Evolutionary conservation across 2,888 invertebrate species (phyloP), one percentile per base, ranked within the genome.

Genomic region (Abrostola tripartita): DNA sequence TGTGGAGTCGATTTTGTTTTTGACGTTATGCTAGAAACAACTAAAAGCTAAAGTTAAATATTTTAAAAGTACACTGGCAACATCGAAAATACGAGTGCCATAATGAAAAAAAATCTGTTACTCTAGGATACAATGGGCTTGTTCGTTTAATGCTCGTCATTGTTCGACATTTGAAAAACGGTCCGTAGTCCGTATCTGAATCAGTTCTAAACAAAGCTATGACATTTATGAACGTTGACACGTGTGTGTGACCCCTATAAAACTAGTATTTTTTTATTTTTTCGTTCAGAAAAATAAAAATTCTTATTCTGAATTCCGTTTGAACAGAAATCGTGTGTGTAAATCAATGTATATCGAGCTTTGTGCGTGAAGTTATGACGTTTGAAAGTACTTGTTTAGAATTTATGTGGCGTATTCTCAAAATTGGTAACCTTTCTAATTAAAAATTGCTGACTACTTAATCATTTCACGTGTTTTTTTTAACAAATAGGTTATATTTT

Each of bases 151-250:
- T 71, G 82, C 81, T 72, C 75, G 81, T 85, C 86, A 90, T 90
- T 92, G 89, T 79, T 82, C 82, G 75, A 83, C 66, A 79, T 81
- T 89, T 87, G 88, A 89, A 91, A 90, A 88, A 90, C 86, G 84
- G 80, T 83, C 81, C 81, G 76, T 88, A 91, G 80, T 83, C 81
- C 81, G 76, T 88, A 91, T 90, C 88, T 88, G 78, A 76, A 81
- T 75, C 86, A 83, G 68, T 52, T 69, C 79, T 81, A 83, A 84
- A 88, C 85, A 86, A 85, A 87, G 84, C 82, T 83, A 71, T 86
- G 88, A 88, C 88, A 87, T 89, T 90, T 91, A 92, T 89, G 88
- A 90, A 89, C 84, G 86, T 85, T 81, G 86, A 86, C 85, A 88
- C 81, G 71, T 71, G 69, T 78, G 74, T 77, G 70, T 84, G 85